Evolutionary conservation across 2,797 vertebrate genomes (phyloP).

Genomic region (Microtus obscurus): DNA sequence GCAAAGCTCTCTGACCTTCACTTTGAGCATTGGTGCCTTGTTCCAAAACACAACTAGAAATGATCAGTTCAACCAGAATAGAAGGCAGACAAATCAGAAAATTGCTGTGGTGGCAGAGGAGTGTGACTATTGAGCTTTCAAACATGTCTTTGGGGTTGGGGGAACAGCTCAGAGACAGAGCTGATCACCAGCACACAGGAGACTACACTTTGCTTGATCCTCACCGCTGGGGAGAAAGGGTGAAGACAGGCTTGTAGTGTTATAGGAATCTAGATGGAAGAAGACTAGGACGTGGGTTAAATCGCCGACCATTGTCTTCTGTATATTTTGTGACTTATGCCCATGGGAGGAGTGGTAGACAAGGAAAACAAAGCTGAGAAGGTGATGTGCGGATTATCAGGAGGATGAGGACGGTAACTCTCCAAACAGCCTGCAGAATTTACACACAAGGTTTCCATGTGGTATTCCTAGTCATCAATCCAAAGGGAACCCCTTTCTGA

Average conservation of each 20-base stretch:
- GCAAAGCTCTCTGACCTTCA: not conserved
- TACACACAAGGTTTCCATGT: not conserved
- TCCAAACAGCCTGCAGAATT: not conserved
- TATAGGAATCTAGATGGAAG: not conserved
- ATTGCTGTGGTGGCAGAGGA: not conserved
- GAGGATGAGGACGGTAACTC: not conserved
- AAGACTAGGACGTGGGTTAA: not conserved
- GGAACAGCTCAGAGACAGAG: not conserved
- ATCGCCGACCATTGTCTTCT: not conserved
- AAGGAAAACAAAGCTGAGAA: not conserved
- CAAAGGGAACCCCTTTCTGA: conserved; percentile 1
- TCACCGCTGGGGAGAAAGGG: too few species aligned
- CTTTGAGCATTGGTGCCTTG: not conserved
- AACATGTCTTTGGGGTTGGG: not conserved
- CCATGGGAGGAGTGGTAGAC: not conserved
- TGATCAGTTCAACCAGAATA: not conserved
- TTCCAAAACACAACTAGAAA: not conserved
- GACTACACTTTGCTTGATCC: too few species aligned
- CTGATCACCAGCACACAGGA: not conserved
- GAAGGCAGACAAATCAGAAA: not conserved
- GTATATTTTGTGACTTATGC: not conserved
- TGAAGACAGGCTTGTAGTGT: not conserved
- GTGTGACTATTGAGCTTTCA: not conserved
- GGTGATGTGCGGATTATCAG: not conserved
- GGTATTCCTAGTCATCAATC: not conserved